Evolutionary conservation across 2,888 invertebrate genomes (phyloP), one percentile per base, ranked within the genome.

Genomic region (Diarsia mendica): DNA sequence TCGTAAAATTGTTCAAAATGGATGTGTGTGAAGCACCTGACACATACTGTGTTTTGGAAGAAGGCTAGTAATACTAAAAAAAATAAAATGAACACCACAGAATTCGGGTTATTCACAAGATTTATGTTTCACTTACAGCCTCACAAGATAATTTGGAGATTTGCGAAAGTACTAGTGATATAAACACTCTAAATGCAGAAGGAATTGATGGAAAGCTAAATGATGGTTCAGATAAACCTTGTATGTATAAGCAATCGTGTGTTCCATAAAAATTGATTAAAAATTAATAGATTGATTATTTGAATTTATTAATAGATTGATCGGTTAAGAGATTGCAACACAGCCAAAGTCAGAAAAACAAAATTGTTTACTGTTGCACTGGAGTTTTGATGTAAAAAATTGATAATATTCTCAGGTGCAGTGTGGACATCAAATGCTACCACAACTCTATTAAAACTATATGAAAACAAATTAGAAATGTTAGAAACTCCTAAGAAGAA

Each of bases 401-500:
- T 53, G 2, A 11, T n/a, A 33, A 51, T 46, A 69, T 61, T 28
- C 15, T 49, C 65, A 93, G 93, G 88, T 89, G 93, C 93, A 77
- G 88, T 92, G 18, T 93, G 93, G 93, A 93, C 92, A 74, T 88
- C 88, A 20, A 87, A 83, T 77, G 88, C 92, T 51, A 92, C 92
- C 53, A 85, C 88, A 67, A 89, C 83, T 66, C 84, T 93, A 23
- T 80, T 93, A 39, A 92, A 91, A 81, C 83, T 93, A 51, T 93
- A 93, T 89, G 92, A 92, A 84, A 87, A 85, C 61, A 93, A 93
- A 71, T 79, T 93, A 46, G 90, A 90, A 87, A 91, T 92, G 91
- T 82, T 93, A 39, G 92, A 91, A 88, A 92, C 93, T 53, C 93
- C 93, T 5, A 93, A 93, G 85, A 93, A 92, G 87, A 93, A 93